A percentile compares a stretch with the other conserved stretches of the same genome.
phyloP scores from a whole-genome alignment of 2,113 vertebrate genomes.

The Mellivora capensis region DNA sequence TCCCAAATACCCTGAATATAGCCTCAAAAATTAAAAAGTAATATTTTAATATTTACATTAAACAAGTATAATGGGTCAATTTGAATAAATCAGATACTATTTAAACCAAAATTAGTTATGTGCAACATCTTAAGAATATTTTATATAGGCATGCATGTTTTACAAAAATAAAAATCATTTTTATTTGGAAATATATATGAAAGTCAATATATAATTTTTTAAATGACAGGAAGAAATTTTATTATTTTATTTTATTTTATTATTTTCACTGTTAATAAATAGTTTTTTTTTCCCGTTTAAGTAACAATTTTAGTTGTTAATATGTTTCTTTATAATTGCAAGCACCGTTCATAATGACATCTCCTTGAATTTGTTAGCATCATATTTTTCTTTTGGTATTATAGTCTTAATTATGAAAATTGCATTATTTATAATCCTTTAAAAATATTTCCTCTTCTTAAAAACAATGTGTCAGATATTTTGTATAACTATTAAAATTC shows the following conservation, averaged over 20 bases:
- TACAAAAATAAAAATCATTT: background rate
- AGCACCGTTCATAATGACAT: background rate
- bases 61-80: background rate
- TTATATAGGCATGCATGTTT: background rate
- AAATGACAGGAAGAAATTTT: background rate
- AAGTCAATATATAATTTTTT: background rate
- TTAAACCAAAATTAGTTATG: background rate
- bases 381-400: background rate
- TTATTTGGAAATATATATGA: background rate
- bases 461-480: background rate
- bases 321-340: background rate
- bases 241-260: background rate
- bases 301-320: background rate
- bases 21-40: background rate
- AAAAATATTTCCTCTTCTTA: background rate
- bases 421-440: background rate
- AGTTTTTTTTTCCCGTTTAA: background rate
- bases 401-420: background rate
- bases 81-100: background rate
- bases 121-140: background rate
- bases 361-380: background rate
- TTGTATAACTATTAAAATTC: background rate
- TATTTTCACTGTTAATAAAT: background rate
- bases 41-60: background rate
- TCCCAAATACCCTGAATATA: background rate